Evolutionary conservation across 2,797 vertebrate genomes (phyloP).

Genomic region (Enteromius unitaeniatus): DNA sequence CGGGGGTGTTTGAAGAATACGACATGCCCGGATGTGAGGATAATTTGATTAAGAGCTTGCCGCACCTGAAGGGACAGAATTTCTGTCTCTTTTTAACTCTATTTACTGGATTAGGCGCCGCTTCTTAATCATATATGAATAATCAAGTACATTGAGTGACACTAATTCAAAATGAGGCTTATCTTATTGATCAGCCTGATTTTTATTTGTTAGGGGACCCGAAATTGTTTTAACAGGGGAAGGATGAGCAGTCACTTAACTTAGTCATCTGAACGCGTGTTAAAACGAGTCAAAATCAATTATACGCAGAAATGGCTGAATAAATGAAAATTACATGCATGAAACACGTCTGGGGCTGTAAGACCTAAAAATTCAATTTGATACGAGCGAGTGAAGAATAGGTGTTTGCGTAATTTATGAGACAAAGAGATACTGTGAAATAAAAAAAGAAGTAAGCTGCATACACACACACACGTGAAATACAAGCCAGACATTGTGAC

Average conservation of each 20-base stretch:
- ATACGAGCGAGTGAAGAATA: slow-evolving; percentile 31
- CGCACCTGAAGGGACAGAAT: slow-evolving; percentile 82
- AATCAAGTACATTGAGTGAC: slow-evolving; percentile 77
- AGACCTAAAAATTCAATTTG: slow-evolving; percentile 53
- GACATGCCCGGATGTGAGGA: slow-evolving; percentile 78
- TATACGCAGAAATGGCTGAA: slow-evolving; percentile 50
- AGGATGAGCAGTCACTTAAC: slow-evolving; percentile 49
- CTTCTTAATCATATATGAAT: slow-evolving; percentile 83
- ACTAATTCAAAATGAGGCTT: slow-evolving; percentile 72
- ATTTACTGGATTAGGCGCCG: slow-evolving; percentile 77
- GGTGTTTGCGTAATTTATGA: slow-evolving; percentile 38
- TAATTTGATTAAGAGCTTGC: slow-evolving; percentile 83
- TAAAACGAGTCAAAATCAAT: slow-evolving; percentile 52
- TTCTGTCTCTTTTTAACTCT: slow-evolving; percentile 67
- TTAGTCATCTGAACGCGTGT: slow-evolving; percentile 41
- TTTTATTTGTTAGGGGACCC: slow-evolving; percentile 70
- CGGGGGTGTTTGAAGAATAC: slow-evolving; percentile 83
- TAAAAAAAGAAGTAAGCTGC: slow-evolving; percentile 20
- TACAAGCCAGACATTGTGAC: slow-evolving; percentile 50
- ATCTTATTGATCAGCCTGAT: slow-evolving; percentile 66
- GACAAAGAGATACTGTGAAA: slow-evolving; percentile 33
- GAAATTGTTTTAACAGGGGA: slow-evolving; percentile 66
- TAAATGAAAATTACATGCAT: slow-evolving; percentile 52
- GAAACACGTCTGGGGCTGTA: slow-evolving; percentile 49
- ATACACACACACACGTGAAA: slow-evolving; percentile 22